phyloP scores from a whole-genome alignment of 2,888 invertebrate genomes.

The Ormyrus labotus region DNA sequence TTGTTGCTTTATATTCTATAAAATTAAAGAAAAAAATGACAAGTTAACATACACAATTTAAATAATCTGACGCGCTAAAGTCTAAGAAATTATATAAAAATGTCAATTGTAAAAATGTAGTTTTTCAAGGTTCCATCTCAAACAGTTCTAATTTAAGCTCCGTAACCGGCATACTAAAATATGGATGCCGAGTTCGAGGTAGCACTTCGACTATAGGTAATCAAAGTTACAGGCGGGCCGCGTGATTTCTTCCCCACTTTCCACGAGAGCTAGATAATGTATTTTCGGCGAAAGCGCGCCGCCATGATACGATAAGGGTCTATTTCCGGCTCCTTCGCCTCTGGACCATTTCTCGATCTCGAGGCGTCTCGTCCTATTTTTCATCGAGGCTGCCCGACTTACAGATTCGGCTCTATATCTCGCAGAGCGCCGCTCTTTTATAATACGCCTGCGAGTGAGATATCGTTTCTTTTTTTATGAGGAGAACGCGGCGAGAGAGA shows the following conservation, averaged over 20 bases:
- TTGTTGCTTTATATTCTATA: too few relatives aligned
- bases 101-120: too few relatives aligned
- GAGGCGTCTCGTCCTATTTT: constrained; percentile 37
- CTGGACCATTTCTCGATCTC: constrained; percentile 32
- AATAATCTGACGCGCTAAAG: too few relatives aligned
- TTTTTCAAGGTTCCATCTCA: too few relatives aligned
- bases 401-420: too few relatives aligned
- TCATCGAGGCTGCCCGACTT: not conserved
- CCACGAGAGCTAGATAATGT: constrained; percentile 24
- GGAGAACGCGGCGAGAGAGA: not conserved
- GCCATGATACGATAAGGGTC: constrained; percentile 41
- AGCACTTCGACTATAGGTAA: not conserved
- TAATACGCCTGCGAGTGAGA: not conserved
- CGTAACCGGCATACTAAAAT: too few relatives aligned
- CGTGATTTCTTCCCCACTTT: not conserved
- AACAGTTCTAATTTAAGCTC: too few relatives aligned
- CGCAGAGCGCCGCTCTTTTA: not conserved
- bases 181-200: too few relatives aligned
- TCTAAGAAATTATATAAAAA: too few relatives aligned
- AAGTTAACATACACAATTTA: too few relatives aligned
- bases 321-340: constrained; percentile 41
- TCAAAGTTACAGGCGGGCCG: not conserved
- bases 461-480: constrained; percentile 1
- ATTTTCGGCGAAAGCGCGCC: constrained; percentile 31
- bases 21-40: too few relatives aligned